Evolutionary conservation across 2,888 invertebrate genomes (phyloP).

Genomic region (Nycteola revayana): DNA sequence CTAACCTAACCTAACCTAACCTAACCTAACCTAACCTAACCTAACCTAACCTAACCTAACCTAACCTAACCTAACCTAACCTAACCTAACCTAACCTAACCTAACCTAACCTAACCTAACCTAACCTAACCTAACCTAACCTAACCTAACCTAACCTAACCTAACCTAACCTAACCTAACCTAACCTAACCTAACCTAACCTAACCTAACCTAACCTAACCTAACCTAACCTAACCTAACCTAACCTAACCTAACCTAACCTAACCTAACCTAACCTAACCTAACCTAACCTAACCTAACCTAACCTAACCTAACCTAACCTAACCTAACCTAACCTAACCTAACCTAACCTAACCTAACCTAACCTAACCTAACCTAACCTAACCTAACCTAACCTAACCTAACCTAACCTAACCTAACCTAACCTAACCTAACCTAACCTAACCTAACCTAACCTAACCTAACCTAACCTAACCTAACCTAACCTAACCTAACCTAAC

Average conservation of each 20-base stretch:
- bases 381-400: too few relatives aligned
- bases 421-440: too few relatives aligned
- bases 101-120: slow-evolving; percentile 17
- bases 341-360: too few relatives aligned
- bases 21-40: slow-evolving; percentile 21
- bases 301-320: too few relatives aligned
- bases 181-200: slow-evolving; percentile 12
- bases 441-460: too few relatives aligned
- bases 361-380: too few relatives aligned
- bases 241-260: slow-evolving; percentile 10
- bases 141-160: slow-evolving; percentile 17
- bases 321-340: too few relatives aligned
- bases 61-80: slow-evolving; percentile 23
- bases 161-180: slow-evolving; percentile 15
- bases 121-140: slow-evolving; percentile 11
- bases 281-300: too few relatives aligned
- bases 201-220: slow-evolving; percentile 19
- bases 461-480: too few relatives aligned
- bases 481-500: too few relatives aligned
- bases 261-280: too few relatives aligned
- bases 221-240: slow-evolving; percentile 16
- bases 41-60: slow-evolving; percentile 25
- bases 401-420: too few relatives aligned
- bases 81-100: slow-evolving; percentile 20
- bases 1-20: slow-evolving; percentile 22